Evolutionary conservation across 2,888 invertebrate species (phyloP), one percentile per base, ranked within the genome.

Genomic region (Acronicta leporina): DNA sequence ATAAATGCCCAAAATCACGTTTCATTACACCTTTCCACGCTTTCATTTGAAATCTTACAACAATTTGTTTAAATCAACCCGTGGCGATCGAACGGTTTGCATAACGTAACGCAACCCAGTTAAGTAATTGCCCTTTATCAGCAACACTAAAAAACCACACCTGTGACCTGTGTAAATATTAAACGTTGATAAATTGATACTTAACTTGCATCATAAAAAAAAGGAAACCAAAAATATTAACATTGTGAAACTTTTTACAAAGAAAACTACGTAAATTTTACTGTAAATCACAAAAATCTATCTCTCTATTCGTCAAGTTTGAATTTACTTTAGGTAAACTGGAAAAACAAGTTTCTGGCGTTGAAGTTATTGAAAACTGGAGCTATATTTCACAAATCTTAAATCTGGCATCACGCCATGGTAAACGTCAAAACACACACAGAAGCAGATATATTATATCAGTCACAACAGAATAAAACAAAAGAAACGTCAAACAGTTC

Each of bases 41-140:
- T 47, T 30, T 20, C 52, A 52, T 43, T 52, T 58, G 49, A 70
- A 70, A 67, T 70, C 57, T 70, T 63, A 63, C 47, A 9, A 51
- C 45, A 67, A 67, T 68, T 63, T 71, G 67, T 67, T 63, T 52
- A 63, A n/a, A 71, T 65, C 47, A 71, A 71, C 68, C 56, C 48
- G 40, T 46, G 6, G 25, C n/a, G 45, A 47, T 48, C 38, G 35
- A 41, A 40, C 5, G 46, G 30, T 47, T 73, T 49, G 58, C 58
- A 45, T 61, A 63, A 64, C 58, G 8, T 67, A 65, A 64, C 58
- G 8, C 67, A 65, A 68, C 75, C 75, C 54, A 70, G 64, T 62
- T 70, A 48, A 49, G 50, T 58, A 74, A 73, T 59, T 56, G 59
- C 52, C 67, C 68, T 63, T 73, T 73, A 70, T 70, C 58, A 50